A percentile compares a stretch with the other conserved stretches of the same genome.
Conservation (phyloP, 92 coral and sea anemone genomes). For the Porites lobata region DNA sequence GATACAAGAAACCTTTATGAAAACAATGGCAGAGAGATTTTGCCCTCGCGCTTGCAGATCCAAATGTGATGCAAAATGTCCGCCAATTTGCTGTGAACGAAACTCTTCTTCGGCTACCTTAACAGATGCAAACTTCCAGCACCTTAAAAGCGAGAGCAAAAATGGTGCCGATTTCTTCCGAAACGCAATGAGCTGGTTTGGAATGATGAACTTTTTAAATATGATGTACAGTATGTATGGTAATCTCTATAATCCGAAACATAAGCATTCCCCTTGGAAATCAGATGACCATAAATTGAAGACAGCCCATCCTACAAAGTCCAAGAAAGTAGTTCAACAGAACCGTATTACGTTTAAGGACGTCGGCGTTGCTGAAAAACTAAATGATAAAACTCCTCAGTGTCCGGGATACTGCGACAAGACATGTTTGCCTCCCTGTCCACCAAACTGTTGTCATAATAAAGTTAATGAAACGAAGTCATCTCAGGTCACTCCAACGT, state of each 20-base stretch:
- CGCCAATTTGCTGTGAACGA: slow-evolving; percentile 85
- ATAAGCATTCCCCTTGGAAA: background rate
- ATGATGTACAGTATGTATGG: slow-evolving; percentile 83
- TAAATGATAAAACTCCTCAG: background rate
- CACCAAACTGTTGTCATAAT: slow-evolving; percentile 52
- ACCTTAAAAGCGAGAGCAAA: slow-evolving; percentile 14
- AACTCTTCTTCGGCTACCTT: slow-evolving; percentile 17
- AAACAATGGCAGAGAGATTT: slow-evolving; percentile 72
- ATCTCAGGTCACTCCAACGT: background rate
- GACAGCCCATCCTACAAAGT: background rate
- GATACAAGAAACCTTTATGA: slow-evolving; percentile 53
- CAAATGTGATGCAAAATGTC: slow-evolving; percentile 78
- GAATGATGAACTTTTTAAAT: slow-evolving; percentile 87
- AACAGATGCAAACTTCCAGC: background rate
- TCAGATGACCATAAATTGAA: background rate
- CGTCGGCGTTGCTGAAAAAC: slow-evolving; percentile 31
- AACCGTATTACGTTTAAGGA: background rate
- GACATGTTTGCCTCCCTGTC: slow-evolving; percentile 53
- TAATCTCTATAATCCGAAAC: slow-evolving; percentile 36
- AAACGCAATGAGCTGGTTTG: slow-evolving; percentile 87
- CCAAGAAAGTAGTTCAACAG: background rate
- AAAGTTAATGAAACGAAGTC: slow-evolving; percentile 3
- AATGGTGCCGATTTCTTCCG: slow-evolving; percentile 52
- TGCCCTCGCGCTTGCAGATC: slow-evolving; percentile 77
- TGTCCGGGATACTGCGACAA: slow-evolving; percentile 50